Conservation (phyloP, 1,140 invertebrate genomes). For the Dendroctonus valens region DNA sequence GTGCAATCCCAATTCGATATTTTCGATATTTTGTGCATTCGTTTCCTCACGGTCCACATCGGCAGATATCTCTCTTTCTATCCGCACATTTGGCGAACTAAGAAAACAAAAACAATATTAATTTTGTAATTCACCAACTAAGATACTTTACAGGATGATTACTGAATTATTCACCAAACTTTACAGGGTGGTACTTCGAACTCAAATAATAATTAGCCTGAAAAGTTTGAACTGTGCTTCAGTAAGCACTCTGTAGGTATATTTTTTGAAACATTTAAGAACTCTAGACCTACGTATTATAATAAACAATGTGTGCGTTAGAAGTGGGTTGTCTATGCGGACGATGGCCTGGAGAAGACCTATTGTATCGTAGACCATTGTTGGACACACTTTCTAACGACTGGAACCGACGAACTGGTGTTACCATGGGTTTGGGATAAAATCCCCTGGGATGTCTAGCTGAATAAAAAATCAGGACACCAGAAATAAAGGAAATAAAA, state of each 20-base stretch:
- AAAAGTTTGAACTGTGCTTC: too few relatives aligned
- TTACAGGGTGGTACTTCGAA: too few relatives aligned
- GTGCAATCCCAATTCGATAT: slow-evolving; percentile 8
- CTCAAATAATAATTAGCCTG: too few relatives aligned
- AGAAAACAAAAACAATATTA: neutral
- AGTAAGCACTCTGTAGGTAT: too few relatives aligned
- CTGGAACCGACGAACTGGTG: slow-evolving; percentile 66
- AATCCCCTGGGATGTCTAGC: slow-evolving; percentile 27
- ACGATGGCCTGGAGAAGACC: slow-evolving; percentile 45
- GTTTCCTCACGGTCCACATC: slow-evolving; percentile 8
- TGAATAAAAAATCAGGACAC: neutral
- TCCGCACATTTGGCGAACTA: slow-evolving; percentile 12
- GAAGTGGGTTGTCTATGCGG: slow-evolving; percentile 2
- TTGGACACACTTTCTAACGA: slow-evolving; percentile 58
- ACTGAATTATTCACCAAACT: too few relatives aligned
- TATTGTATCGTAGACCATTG: slow-evolving; percentile 54
- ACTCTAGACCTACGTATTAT: slow-evolving; percentile 12
- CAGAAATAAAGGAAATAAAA: too few relatives aligned
- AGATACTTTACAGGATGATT: too few relatives aligned
- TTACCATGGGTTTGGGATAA: slow-evolving; percentile 60
- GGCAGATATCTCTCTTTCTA: slow-evolving; percentile 13
- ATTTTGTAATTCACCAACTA: too few relatives aligned
- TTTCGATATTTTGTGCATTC: slow-evolving; percentile 13
- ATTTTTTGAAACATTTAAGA: neutral
- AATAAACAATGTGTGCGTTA: slow-evolving; percentile 18